These are phyloP conservation scores for Parus major DNA, from an alignment of 2,113 vertebrate species.

Conservation along the genomic window DNA sequence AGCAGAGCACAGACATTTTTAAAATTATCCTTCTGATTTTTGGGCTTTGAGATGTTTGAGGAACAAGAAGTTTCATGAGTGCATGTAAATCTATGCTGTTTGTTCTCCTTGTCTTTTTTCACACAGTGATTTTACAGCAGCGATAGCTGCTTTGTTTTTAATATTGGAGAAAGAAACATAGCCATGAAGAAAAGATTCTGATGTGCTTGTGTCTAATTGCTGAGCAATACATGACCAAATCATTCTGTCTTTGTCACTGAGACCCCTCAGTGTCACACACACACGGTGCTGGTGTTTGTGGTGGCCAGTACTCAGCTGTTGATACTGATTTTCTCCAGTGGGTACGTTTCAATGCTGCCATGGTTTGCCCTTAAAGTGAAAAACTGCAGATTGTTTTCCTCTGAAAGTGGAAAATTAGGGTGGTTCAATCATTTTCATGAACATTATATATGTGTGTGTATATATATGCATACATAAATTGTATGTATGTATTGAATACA, in stretches of 20 bases:
- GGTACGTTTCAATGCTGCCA: not conserved
- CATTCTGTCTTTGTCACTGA: not conserved
- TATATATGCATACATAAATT: not conserved
- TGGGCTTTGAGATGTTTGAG: not conserved
- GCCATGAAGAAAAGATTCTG: not conserved
- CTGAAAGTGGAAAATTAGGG: not conserved
- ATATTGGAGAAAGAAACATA: not conserved
- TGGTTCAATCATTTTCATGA: not conserved
- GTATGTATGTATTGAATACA: not conserved
- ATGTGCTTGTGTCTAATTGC: not conserved
- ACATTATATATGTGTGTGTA: not conserved
- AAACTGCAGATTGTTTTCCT: not conserved
- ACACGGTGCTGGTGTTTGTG: not conserved
- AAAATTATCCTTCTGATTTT: not conserved
- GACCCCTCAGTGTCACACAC: not conserved
- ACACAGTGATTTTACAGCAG: not conserved
- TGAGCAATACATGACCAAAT: not conserved
- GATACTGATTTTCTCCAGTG: not conserved
- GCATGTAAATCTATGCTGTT: not conserved
- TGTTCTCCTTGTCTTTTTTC: not conserved
- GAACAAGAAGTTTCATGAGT: not conserved
- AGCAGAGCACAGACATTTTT: not conserved
- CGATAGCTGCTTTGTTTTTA: not conserved
- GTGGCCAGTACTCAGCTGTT: not conserved
- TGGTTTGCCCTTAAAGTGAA: not conserved